Percentiles rank a stretch among this genome's conserved stretches.
These are phyloP conservation scores for Mesaphorura yosii DNA, from an alignment of 1,140 invertebrate species.

Conservation along the genomic window DNA sequence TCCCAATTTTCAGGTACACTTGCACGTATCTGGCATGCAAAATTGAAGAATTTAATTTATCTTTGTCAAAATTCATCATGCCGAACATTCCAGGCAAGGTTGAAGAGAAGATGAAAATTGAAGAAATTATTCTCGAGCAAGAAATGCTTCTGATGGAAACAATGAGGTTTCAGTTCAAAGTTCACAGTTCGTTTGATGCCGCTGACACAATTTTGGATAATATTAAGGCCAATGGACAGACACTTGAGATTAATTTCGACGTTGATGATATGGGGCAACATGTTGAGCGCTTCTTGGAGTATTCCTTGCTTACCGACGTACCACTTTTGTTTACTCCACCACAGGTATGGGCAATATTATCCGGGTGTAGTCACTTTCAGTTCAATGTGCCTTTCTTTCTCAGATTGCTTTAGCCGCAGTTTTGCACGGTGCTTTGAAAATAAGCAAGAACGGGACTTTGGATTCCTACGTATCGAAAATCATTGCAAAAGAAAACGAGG, in stretches of 20 bases:
- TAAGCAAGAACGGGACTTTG: constrained; percentile 74
- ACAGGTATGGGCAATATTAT: constrained; percentile 41
- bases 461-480: constrained; percentile 84
- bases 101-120: constrained; percentile 77
- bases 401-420: constrained; percentile 77
- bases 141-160: constrained; percentile 91
- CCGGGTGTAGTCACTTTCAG: too few species aligned
- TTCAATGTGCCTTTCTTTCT: constrained; percentile 19
- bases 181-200: constrained; percentile 91
- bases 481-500: constrained; percentile 58
- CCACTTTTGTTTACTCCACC: constrained; percentile 83
- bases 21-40: constrained; percentile 95
- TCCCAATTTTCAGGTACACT: constrained; percentile 71
- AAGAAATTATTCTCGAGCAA: constrained; percentile 91
- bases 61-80: constrained; percentile 87
- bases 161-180: constrained; percentile 85
- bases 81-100: constrained; percentile 81
- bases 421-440: constrained; percentile 72
- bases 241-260: too few species aligned
- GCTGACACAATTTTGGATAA: constrained; percentile 94
- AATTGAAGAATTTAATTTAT: constrained; percentile 98
- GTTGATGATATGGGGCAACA: constrained; percentile 68
- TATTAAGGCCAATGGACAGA: constrained; percentile 80
- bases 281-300: constrained; percentile 85
- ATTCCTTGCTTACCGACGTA: constrained; percentile 75